phyloP scores from a whole-genome alignment of 2,113 vertebrate species.

The Todiramphus saurophagus region DNA sequence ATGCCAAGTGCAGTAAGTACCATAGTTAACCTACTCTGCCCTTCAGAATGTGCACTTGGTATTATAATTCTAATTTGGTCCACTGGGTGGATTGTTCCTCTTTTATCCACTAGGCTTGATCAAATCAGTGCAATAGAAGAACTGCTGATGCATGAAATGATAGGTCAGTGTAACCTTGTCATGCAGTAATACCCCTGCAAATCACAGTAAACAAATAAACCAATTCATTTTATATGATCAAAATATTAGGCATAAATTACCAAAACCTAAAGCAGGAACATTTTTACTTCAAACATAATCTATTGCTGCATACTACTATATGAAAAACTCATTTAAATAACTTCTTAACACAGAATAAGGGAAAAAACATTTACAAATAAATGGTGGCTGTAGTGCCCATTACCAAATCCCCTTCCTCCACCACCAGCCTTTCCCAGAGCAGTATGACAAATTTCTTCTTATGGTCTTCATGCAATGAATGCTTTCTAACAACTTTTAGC shows the following conservation, averaged over 20 bases:
- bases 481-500: neutral
- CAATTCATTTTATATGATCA: neutral
- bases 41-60: slow-evolving; percentile 39
- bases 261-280: neutral
- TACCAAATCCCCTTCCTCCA: neutral
- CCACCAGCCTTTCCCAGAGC: neutral
- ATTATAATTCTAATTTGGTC: slow-evolving; percentile 47
- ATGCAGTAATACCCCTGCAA: neutral
- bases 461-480: neutral
- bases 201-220: slow-evolving; percentile 51
- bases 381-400: neutral
- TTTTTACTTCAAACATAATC: neutral
- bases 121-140: slow-evolving; percentile 54
- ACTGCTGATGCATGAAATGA: slow-evolving; percentile 55
- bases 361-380: neutral
- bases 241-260: neutral
- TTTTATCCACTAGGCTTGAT: neutral
- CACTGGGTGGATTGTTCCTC: slow-evolving; percentile 23
- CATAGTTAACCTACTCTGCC: neutral
- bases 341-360: neutral
- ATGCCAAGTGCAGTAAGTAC: neutral
- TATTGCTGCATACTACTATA: neutral
- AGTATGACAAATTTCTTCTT: neutral
- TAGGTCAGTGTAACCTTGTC: slow-evolving; percentile 48
- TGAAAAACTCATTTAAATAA: neutral